Percentiles rank a stretch among this genome's conserved stretches.
Conservation (phyloP, 64 coral and sea anemone species). For the Anthopleura sola region DNA sequence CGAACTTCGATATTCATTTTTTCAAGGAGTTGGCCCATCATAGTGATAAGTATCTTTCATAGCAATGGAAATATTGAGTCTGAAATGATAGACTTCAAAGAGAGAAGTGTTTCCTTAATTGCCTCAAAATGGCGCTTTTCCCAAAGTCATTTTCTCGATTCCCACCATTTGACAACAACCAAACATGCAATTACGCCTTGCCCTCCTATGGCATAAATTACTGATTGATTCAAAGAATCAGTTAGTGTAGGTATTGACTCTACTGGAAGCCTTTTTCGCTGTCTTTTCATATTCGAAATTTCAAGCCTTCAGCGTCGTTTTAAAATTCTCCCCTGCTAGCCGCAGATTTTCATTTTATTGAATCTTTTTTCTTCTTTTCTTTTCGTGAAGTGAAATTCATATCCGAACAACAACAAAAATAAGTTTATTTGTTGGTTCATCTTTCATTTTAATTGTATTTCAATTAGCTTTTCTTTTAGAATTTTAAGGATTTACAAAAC, state of each 20-base stretch:
- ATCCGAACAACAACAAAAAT: background rate
- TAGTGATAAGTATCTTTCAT: background rate
- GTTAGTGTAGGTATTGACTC: background rate
- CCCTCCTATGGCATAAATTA: background rate
- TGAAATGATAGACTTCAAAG: background rate
- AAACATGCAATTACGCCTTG: background rate
- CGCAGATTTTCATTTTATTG: background rate
- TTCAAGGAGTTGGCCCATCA: background rate
- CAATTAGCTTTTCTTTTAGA: background rate
- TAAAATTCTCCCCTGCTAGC: background rate
- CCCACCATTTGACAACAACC: background rate
- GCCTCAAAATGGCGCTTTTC: constrained; percentile 5
- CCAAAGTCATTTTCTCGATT: constrained; percentile 4
- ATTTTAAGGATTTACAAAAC: background rate
- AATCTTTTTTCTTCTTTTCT: no score
- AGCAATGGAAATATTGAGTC: background rate
- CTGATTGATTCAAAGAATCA: background rate
- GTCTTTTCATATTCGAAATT: background rate
- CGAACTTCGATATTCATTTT: background rate
- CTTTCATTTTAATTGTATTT: background rate
- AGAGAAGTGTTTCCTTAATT: constrained; percentile 14
- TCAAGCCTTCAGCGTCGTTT: background rate
- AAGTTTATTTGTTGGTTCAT: background rate
- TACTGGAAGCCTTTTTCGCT: background rate
- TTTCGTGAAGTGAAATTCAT: background rate